Conservation (phyloP, 2,113 vertebrate species). For the Gasterosteus aculeatus region DNA sequence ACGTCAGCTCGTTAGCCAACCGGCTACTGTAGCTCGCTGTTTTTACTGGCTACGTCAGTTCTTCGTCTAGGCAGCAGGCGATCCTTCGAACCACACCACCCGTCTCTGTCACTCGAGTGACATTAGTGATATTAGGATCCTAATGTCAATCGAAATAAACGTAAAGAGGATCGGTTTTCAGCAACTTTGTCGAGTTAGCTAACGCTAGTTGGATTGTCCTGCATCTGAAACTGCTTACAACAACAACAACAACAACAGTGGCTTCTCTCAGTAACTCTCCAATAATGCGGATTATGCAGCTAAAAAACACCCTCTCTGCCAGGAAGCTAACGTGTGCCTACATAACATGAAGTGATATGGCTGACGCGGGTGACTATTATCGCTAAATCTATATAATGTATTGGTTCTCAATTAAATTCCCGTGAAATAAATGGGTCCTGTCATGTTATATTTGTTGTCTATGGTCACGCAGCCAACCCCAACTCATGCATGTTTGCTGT, state of each 20-base stretch:
- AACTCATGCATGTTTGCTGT: neutral
- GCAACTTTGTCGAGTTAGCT: too few relatives aligned
- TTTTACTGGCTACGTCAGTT: neutral
- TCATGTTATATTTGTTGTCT: neutral
- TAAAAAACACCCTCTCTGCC: neutral
- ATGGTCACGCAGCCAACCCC: neutral
- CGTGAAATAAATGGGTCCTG: neutral
- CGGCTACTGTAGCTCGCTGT: neutral
- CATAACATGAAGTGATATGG: neutral
- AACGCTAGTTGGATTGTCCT: neutral
- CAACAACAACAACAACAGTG: neutral
- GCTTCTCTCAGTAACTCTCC: neutral
- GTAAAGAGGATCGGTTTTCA: too few relatives aligned
- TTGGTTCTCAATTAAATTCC: neutral
- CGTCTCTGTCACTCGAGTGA: neutral
- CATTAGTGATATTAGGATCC: too few relatives aligned
- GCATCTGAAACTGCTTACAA: slow-evolving; percentile 24
- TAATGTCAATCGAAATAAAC: too few relatives aligned
- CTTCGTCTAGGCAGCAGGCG: too few relatives aligned
- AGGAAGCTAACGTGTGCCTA: neutral
- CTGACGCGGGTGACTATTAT: neutral
- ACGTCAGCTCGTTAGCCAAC: neutral
- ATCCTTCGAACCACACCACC: neutral
- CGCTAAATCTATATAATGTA: neutral
- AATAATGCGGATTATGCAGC: neutral